Conservation (phyloP, 2,797 vertebrate genomes). For the Vireo griseus region DNA sequence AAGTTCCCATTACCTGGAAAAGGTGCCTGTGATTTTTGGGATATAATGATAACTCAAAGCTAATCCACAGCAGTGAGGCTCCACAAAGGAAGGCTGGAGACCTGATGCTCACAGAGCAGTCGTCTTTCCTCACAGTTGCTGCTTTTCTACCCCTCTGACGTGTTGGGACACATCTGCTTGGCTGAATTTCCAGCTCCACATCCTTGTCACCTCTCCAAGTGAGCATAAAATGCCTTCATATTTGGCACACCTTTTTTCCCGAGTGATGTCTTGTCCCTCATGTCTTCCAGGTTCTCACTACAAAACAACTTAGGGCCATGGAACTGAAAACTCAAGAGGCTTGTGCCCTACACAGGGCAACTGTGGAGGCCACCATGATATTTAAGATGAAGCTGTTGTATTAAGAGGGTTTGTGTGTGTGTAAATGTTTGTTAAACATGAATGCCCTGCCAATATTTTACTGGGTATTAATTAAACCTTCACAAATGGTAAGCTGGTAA, state of each 20-base stretch:
- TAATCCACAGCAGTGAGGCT: not conserved
- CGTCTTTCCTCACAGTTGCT: not conserved
- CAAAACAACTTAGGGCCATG: not conserved
- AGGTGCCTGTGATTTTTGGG: not conserved
- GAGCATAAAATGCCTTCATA: conserved; percentile 1
- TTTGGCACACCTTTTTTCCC: conserved; percentile 27
- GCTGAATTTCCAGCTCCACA: not conserved
- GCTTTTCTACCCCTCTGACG: not conserved
- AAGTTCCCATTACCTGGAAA: not conserved
- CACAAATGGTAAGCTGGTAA: not conserved
- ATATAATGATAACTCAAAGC: not conserved
- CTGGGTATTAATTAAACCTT: not conserved
- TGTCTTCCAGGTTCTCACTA: not conserved
- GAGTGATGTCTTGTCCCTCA: not conserved
- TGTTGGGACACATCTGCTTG: conserved; percentile 18
- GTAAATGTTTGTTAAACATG: not conserved
- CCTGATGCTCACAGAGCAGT: not conserved
- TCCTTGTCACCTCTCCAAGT: conserved; percentile 7
- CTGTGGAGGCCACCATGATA: not conserved
- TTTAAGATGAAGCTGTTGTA: not conserved
- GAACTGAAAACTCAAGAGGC: not conserved
- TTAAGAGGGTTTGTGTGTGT: not conserved
- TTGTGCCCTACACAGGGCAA: not conserved
- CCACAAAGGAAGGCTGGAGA: not conserved
- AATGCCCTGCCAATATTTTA: not conserved